Percentiles rank a stretch among this genome's conserved stretches.
These are phyloP conservation scores for Scaptomyza flava DNA, from an alignment of 2,888 invertebrate genomes.

Conservation along the genomic window DNA sequence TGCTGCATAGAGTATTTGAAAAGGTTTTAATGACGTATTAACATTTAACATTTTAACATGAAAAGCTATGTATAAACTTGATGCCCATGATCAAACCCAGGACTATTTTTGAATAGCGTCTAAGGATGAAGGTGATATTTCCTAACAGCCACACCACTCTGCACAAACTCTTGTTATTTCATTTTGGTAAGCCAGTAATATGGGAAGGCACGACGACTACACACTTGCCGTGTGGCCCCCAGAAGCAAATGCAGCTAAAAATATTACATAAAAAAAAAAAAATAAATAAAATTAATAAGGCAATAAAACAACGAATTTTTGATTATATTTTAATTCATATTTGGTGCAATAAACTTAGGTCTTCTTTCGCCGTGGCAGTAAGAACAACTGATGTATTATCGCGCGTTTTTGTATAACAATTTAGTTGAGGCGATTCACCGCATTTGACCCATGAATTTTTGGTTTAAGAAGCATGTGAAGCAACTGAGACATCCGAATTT, in stretches of 20 bases:
- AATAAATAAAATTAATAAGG: background rate
- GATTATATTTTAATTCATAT: background rate
- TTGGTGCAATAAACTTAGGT: background rate
- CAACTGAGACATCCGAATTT: no score
- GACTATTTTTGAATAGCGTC: no score
- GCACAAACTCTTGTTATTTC: background rate
- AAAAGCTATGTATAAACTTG: background rate
- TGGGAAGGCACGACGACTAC: background rate
- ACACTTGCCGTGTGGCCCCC: background rate
- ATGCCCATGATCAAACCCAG: background rate
- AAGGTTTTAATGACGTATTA: background rate
- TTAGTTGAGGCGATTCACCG: background rate
- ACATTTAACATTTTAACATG: background rate
- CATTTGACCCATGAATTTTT: background rate
- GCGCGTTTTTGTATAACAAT: background rate
- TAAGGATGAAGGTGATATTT: no score
- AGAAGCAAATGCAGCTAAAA: background rate
- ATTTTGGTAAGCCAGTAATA: background rate
- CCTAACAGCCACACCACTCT: slow-evolving; percentile 3
- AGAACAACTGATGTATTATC: background rate
- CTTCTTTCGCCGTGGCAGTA: background rate
- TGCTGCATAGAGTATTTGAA: background rate
- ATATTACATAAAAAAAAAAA: background rate
- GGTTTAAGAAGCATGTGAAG: no score
- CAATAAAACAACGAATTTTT: background rate